Evolutionary conservation across 1,140 invertebrate species (phyloP), one percentile per base, ranked within the genome.

Genomic region (Ostrea edulis): DNA sequence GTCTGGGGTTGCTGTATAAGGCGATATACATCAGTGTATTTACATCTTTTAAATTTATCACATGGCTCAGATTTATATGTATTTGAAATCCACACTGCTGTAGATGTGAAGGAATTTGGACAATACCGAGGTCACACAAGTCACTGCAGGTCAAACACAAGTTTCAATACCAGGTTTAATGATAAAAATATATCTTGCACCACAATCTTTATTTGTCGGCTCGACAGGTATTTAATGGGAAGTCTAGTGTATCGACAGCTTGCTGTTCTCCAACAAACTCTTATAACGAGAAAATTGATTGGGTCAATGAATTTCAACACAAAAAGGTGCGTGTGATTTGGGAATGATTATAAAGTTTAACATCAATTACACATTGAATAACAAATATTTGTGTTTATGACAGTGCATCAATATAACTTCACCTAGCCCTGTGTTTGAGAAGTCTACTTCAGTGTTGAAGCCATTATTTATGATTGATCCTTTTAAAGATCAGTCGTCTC

Each of bases 371-470:
- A 77, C 68, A 77, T 77, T 77, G 68, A 77, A 77, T 77, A 29
- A 77, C 68, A 77, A 77, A 77, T 77, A 77, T 77, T 77, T 77
- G 68, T 77, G 68, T 77, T 77, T 77, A 77, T 77, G 68, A 77
- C 68, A 77, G 68, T 77, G 68, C 68, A 77, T 77, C 68, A 77
- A 77, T 77, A 77, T 77, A 77, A 77, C 68, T 77, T 77, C 68
- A 77, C 68, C 68, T 77, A 29, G 68, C 25, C 25, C 9, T 22
- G 68, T 77, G 68, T 77, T 77, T 77, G 68, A 77, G 68, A 77
- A 29, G 68, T 9, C 68, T 77, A 77, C 68, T 77, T 77, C 25
- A 77, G 68, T 77, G 68, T 22, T 77, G 68, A 77, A 77, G 68
- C 68, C 22, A 77, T 77, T 77, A 77, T 77, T 77, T 77, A 77